Evolutionary conservation across 2,797 vertebrate species (phyloP).

Genomic region (Paedocypris micromegethes): DNA sequence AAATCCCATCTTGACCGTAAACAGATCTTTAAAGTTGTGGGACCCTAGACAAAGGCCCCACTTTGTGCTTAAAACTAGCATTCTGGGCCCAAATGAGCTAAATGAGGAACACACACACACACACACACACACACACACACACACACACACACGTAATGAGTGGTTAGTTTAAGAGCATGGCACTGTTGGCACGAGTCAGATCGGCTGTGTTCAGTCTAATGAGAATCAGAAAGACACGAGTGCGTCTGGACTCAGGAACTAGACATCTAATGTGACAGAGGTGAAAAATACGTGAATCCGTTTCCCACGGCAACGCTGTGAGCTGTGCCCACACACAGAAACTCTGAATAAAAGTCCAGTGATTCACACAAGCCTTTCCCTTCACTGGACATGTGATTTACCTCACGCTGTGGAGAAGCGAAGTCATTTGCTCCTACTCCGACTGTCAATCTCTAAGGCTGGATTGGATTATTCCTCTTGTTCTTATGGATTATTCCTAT

Average conservation of each 20-base stretch:
- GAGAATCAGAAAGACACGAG: background rate
- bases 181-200: background rate
- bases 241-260: background rate
- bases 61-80: too few species aligned
- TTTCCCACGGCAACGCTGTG: constrained; percentile 43
- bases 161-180: background rate
- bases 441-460: too few species aligned
- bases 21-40: too few species aligned
- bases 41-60: too few species aligned
- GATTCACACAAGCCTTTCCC: constrained; percentile 19
- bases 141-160: background rate
- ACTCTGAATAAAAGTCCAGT: constrained; percentile 19
- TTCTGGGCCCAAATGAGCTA: too few species aligned
- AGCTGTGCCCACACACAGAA: constrained; percentile 17
- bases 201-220: background rate
- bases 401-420: too few species aligned
- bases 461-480: too few species aligned
- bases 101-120: background rate
- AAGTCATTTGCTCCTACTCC: too few species aligned
- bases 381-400: background rate
- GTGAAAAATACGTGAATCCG: constrained; percentile 17
- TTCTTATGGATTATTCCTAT: too few species aligned
- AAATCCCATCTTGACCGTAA: too few species aligned
- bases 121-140: background rate
- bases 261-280: background rate